Evolutionary conservation across 1,140 invertebrate species (phyloP).

Genomic region (Megalopta genalis): DNA sequence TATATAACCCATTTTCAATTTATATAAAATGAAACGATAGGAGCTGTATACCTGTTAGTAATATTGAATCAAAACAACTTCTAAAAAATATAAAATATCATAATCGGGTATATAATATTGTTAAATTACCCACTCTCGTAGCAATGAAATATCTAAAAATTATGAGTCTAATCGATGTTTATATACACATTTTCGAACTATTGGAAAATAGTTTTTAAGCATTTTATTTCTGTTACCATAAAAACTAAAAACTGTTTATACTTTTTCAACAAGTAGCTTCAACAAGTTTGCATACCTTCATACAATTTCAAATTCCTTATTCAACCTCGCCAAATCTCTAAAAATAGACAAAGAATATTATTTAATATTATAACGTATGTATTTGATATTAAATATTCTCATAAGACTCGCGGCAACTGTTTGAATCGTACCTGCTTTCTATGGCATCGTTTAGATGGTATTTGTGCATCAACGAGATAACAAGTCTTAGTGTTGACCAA

Average conservation of each 20-base stretch:
- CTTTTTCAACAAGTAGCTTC: conserved; percentile 58
- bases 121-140: conserved; percentile 14
- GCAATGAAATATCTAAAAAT: conserved; percentile 17
- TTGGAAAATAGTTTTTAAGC: conserved; percentile 42
- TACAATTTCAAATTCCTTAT: conserved; percentile 83
- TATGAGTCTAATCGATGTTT: conserved; percentile 20
- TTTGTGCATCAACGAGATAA: conserved; percentile 92
- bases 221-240: conserved; percentile 25
- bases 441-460: conserved; percentile 88
- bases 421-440: conserved; percentile 82
- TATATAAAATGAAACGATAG: conserved; percentile 33
- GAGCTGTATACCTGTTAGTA: conserved; percentile 16
- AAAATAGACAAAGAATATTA: conserved; percentile 55
- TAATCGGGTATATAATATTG: conserved; percentile 14
- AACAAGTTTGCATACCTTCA: conserved; percentile 32
- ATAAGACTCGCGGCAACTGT: neutral
- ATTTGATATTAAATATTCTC: too few relatives aligned
- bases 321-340: conserved; percentile 84
- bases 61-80: conserved; percentile 16
- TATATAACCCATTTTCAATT: conserved; percentile 32
- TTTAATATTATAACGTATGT: neutral
- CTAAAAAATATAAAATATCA: conserved; percentile 37
- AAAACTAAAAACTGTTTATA: conserved; percentile 51
- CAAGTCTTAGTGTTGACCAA: conserved; percentile 96
- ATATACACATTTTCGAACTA: conserved; percentile 39